Percentiles rank a stretch among this genome's conserved stretches.
Evolutionary conservation across 2,113 vertebrate species (phyloP).

Genomic region (Arenaria interpres): DNA sequence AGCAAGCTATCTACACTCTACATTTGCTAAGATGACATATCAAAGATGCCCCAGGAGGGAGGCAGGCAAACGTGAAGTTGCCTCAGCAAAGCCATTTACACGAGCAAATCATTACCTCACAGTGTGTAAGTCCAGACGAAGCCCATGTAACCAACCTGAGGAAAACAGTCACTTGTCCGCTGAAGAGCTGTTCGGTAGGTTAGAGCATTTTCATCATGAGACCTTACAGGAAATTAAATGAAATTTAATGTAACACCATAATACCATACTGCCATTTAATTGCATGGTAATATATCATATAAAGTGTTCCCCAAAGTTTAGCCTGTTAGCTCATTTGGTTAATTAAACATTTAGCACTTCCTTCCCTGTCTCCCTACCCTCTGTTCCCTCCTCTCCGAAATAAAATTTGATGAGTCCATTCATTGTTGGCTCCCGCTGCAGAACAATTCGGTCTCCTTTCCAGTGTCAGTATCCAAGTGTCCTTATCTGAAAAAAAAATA

Average conservation of each 20-base stretch:
- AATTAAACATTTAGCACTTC: constrained; percentile 4
- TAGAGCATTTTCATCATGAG: neutral
- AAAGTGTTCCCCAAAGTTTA: neutral
- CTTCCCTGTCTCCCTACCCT: neutral
- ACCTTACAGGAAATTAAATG: neutral
- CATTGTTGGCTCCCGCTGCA: neutral
- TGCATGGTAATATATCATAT: neutral
- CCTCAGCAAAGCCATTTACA: neutral
- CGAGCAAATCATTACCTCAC: neutral
- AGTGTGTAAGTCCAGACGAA: neutral
- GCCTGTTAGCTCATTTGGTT: neutral
- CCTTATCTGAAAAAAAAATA: neutral
- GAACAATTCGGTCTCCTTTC: neutral
- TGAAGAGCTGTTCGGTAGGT: neutral
- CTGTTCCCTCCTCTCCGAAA: neutral
- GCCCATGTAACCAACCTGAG: neutral
- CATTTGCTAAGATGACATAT: neutral
- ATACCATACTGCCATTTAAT: neutral
- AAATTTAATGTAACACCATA: neutral
- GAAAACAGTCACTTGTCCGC: neutral
- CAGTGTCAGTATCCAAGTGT: neutral
- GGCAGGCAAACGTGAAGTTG: neutral
- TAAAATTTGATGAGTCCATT: neutral
- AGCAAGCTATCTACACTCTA: neutral
- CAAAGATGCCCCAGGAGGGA: neutral